Base-by-base conservation (phyloP, 2,888 invertebrate species). In the Marronus borbonicus region DNA sequence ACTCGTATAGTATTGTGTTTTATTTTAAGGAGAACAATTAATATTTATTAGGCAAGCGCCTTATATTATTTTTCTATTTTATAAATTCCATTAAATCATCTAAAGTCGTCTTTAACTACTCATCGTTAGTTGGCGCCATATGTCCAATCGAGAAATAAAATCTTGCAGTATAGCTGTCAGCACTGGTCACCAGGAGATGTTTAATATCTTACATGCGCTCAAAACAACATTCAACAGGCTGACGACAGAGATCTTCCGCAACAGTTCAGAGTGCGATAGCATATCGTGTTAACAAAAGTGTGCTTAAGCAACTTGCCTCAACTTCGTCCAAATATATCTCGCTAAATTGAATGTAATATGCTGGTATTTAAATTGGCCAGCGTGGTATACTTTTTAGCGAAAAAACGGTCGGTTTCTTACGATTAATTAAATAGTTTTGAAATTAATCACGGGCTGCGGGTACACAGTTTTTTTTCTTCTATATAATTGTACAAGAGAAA, bases 221-320 rank as follows among this genome's bases (percentile, higher is more conserved):
- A 74, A 78, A 76, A 78, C 64, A 66, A 76, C 79, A 79, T 79
- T 79, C 79, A 79, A 79, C 79, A 79, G 79, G 79, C 79, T 78
- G 66, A 79, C 74, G 76, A 79, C 79, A 79, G 79, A 79, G 76
- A 79, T 77, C 79, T 79, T 74, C 55, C 74, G 68, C 76, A 66
- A 72, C 74, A 76, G 79, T 74, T 76, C 76, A 76, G 79, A 79
- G 79, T 79, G 79, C 77, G 79, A 79, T 77, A 79, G 76, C 75
- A 68, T 79, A 72, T 79, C 77, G 79, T 77, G 78, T 78, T 69
- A 72, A 77, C 77, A 76, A 78, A 69, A 78, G 78, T 78, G 79
- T 76, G 77, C 79, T 64, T 75, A 68, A 76, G 76, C 78, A 69
- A 78, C 60, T 76, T 78, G 58, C 68, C 60, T 69, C 68, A 68